Evolutionary conservation across 2,797 vertebrate genomes (phyloP), one percentile per base, ranked within the genome.

Genomic region (Poeciliopsis gracilis): DNA sequence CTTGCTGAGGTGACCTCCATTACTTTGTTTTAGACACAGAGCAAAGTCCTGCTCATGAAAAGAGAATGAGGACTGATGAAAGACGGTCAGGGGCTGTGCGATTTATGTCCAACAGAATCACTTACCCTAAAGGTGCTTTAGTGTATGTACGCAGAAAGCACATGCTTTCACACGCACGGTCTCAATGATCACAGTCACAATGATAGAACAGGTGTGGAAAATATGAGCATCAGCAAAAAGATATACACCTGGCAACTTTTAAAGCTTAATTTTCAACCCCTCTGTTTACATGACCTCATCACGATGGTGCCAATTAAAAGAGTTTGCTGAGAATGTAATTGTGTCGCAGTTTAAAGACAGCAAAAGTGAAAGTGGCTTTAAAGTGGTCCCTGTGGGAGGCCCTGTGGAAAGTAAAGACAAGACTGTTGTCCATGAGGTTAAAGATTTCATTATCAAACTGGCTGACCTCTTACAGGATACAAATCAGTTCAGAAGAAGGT

Each of bases 1-100:
- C 85, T 82, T 75, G 75, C 75, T 1, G 79, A 84, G 78, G 82
- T 90, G 90, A 92, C 94, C 90, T 92, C 91, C 78, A 80, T 90
- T 89, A 90, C 84, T 90, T 82, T 84, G 36, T 75, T 81, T 87
- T 77, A 53, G 83, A 82, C 75, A 75, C 75, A 80, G 75, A 89
- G 85, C 73, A 82, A 86, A 88, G 88, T 87, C 85, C 83, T 84
- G 57, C 83, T 90, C 75, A 73, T 90, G 81, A 87, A 89, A 84
- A 86, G 79, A 82, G 77, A 89, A 86, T 82, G 78, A 77, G 77
- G 72, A 75, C 72, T 15, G 77, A 78, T 73, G 73, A 77, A 85
- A 76, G 81, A 86, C 72, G 72, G 75, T 49, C 67, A 78, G 73
- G 61, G 49, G 66, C 74, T 55, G 33, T 45, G 78, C 74, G 59